Conservation (phyloP, 2,888 invertebrate genomes). For the Machimus rusticus region DNA sequence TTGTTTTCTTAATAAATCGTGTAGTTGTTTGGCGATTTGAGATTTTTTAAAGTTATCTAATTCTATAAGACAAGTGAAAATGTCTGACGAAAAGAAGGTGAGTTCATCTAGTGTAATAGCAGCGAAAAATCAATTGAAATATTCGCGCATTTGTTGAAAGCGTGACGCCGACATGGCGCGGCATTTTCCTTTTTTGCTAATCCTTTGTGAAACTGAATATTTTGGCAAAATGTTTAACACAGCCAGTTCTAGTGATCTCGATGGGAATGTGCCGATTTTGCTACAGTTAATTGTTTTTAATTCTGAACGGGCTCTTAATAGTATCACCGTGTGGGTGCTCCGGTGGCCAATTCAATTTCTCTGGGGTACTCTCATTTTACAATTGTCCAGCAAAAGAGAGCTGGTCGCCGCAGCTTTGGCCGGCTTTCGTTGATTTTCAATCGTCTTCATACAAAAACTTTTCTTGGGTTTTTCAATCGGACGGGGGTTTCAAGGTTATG, state of each 20-base stretch:
- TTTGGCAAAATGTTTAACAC: neutral
- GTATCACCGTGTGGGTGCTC: neutral
- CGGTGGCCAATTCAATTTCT: neutral
- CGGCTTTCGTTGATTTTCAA: neutral
- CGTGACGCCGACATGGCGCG: conserved; percentile 43
- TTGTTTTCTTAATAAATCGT: conserved; percentile 17
- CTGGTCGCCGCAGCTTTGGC: neutral
- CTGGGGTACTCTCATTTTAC: neutral
- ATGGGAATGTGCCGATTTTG: neutral
- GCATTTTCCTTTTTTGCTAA: conserved; percentile 2
- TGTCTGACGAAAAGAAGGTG: conserved; percentile 42
- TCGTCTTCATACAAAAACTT: neutral
- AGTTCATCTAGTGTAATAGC: conserved; percentile 6
- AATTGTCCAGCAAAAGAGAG: neutral
- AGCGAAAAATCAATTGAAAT: neutral
- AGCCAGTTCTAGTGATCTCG: neutral
- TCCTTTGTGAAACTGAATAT: neutral
- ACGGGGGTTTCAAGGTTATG: neutral
- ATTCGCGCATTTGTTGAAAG: neutral
- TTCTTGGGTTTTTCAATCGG: neutral
- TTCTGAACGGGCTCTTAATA: neutral
- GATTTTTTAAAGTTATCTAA: conserved; percentile 1
- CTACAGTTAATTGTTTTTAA: neutral
- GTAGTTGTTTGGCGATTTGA: neutral
- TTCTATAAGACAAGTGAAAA: conserved; percentile 8